Base-by-base conservation (phyloP, 2,888 invertebrate species). In the Aelia acuminata region DNA sequence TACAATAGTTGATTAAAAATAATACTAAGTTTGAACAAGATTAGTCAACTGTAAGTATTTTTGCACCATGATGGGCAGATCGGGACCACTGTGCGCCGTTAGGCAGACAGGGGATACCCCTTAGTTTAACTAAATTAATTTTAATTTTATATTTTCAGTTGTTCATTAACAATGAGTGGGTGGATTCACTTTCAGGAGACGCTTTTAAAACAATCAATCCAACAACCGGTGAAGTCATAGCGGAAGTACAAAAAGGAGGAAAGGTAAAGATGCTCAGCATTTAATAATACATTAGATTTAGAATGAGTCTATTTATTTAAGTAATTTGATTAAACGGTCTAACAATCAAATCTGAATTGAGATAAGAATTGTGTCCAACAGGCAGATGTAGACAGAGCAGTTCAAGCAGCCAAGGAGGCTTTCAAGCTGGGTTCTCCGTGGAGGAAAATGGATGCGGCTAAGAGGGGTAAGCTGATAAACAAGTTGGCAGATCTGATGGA, bases 201-300 rank as follows among this genome's bases (percentile, higher is more conserved):
- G 97, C 95, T 4, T 99, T 98, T 93, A 93, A 95, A 39, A 96
- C 97, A 8, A 92, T 96, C 91, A 98, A 98, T 92, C 98, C 98
- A 85, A 93, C 95, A 39, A 96, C 95, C 91, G 97, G 95, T 90
- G 93, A 95, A 91, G 94, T 95, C 91, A 96, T 98, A 91, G 92
- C 93, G 20, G 94, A 96, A 91, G 95, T 98, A 84, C 94, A 97
- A 87, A 98, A 97, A 93, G 98, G 95, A 89, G 96, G 96, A 92
- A 96, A 96, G 94, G 96, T 96, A 93, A 84, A 84, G 10, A 20
- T 80, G 50, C 35, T 39, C 3, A 4, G 22, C 26, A 84, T 48
- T 47, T 15, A 47, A 47, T 39, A 39, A 13, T 43, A 49, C 31
- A 84, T 0, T 18, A 31, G 13, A 15, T 31, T 50, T 50, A 84